Base-by-base conservation (phyloP, 1,140 invertebrate genomes). In the Potamilus streckersoni region DNA sequence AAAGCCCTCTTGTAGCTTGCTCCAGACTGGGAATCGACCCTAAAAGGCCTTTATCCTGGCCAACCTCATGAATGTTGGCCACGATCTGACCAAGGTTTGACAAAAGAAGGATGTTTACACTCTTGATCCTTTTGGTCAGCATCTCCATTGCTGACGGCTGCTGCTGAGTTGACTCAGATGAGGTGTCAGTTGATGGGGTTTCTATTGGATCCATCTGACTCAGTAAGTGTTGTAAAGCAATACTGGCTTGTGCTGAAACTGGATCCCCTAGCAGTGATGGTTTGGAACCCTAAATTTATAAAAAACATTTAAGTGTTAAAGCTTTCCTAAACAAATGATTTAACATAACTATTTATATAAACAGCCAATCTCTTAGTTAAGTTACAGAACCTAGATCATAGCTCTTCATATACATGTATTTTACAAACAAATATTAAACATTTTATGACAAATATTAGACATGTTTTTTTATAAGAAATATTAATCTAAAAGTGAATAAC, bases 211-310 rank as follows among this genome's bases (percentile, higher is more conserved):
- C 82, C n/a, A 82, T 58, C 65, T 85, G 85, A 71, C 81, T 80
- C 68, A 82, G 81, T 31, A 87, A 71, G 68, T 82, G 85, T 49
- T 84, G 79, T 31, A 87, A 76, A 13, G 86, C 76, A 14, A 86
- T 81, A 69, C 82, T 86, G n/a, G 86, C 85, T 69, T 86, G 85
- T 12, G 83, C 82, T 20, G 84, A 83, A 69, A 85, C 27, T 20
- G 86, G 86, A 56, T 87, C 85, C 31, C 86, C 86, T 12, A 87
- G 78, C 66, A 86, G 78, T 38, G 85, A 86, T 49, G 38, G 38
- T 49, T 49, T 49, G 38, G 38, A 49, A 49, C 38, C 38, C 38
- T 49, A 49, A 49, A 49, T 49, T 49, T 49, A 6, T 49, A 49
- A 4, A 49, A 49, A 6, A 49, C 38, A 49, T 49, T 6, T 49